Evolutionary conservation across 2,797 vertebrate genomes (phyloP).

Genomic region (Glyptemys insculpta): DNA sequence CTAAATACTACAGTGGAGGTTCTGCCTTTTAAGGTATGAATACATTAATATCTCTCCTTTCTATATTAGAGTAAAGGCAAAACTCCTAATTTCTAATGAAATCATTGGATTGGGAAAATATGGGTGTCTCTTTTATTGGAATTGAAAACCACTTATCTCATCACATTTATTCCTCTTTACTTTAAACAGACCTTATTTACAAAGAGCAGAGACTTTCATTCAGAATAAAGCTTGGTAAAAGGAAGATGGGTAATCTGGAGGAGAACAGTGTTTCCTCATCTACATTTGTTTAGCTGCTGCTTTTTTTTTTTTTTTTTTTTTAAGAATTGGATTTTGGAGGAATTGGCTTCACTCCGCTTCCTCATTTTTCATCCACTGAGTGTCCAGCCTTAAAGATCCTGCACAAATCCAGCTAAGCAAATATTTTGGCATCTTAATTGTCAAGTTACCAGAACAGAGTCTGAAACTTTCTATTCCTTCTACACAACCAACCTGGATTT

Average conservation of each 20-base stretch:
- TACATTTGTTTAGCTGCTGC: background rate
- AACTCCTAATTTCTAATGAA: background rate
- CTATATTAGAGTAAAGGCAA: background rate
- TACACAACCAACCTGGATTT: background rate
- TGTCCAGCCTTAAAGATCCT: background rate
- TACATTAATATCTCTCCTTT: background rate
- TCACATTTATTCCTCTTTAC: background rate
- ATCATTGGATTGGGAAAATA: background rate
- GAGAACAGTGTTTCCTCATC: background rate
- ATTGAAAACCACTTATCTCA: background rate
- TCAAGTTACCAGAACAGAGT: background rate
- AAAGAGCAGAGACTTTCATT: background rate
- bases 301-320: background rate
- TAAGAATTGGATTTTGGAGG: background rate
- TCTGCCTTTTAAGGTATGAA: conserved; percentile 90
- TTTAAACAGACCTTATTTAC: background rate
- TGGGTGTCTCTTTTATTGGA: background rate
- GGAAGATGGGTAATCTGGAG: background rate
- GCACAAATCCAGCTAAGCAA: background rate
- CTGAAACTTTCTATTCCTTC: background rate
- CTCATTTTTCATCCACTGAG: background rate
- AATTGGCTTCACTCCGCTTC: background rate
- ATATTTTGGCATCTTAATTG: background rate
- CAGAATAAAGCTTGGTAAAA: background rate
- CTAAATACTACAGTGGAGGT: conserved; percentile 96